Percentiles rank a stretch among this genome's conserved stretches.
phyloP scores from a whole-genome alignment of 2,888 invertebrate genomes.

The Cerastis leucographa region DNA sequence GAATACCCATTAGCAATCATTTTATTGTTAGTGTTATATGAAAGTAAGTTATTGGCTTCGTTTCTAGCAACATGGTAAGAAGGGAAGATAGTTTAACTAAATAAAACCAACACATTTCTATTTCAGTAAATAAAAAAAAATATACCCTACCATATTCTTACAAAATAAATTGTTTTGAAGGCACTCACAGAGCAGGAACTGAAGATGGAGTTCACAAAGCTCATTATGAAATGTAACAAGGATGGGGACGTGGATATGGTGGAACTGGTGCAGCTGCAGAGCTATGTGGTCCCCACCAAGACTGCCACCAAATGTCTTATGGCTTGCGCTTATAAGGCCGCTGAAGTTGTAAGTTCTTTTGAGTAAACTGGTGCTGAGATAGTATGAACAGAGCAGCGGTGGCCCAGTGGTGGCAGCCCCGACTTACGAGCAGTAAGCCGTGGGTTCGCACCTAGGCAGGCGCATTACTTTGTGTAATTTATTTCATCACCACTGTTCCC shows the following conservation, averaged over 20 bases:
- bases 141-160: not conserved
- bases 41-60: not conserved
- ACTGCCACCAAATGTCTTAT: slow-evolving; percentile 85
- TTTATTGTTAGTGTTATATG: not conserved
- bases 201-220: slow-evolving; percentile 77
- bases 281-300: slow-evolving; percentile 80
- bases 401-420: too few relatives aligned
- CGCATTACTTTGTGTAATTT: too few relatives aligned
- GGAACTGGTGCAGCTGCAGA: slow-evolving; percentile 78
- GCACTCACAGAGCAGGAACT: slow-evolving; percentile 81
- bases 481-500: too few relatives aligned
- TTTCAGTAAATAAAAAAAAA: not conserved
- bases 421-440: too few relatives aligned
- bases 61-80: not conserved
- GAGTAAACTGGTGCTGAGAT: not conserved
- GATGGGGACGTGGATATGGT: slow-evolving; percentile 78
- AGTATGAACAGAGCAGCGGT: too few relatives aligned
- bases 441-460: too few relatives aligned
- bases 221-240: slow-evolving; percentile 78
- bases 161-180: slow-evolving; percentile 40
- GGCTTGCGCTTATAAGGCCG: slow-evolving; percentile 85
- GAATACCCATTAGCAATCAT: not conserved
- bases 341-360: slow-evolving; percentile 76
- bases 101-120: not conserved
- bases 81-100: not conserved